Conservation (phyloP, 1,140 invertebrate species). For the Drosophila littoralis region DNA sequence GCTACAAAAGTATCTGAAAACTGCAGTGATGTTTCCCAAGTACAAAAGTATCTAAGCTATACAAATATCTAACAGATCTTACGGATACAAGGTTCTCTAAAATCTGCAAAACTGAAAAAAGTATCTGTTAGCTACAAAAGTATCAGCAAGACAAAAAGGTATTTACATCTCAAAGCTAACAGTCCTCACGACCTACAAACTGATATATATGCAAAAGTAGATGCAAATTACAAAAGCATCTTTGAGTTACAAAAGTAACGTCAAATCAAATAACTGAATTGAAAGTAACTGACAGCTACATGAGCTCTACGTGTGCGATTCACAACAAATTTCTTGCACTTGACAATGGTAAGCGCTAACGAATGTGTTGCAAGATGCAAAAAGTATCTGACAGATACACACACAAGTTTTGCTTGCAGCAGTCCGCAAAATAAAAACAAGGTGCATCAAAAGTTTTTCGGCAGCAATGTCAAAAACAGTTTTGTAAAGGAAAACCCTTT, state of each 20-base stretch:
- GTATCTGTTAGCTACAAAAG: not conserved
- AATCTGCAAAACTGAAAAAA: not conserved
- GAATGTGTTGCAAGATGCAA: conserved; percentile 8
- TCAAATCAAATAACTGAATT: not conserved
- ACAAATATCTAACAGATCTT: not conserved
- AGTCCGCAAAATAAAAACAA: not conserved
- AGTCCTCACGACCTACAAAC: not conserved
- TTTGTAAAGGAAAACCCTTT: no score
- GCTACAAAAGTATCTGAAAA: not conserved
- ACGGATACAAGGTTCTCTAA: not conserved
- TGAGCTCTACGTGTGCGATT: not conserved
- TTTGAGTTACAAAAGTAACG: conserved; percentile 9
- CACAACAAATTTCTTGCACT: conserved; percentile 13
- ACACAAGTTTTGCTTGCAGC: conserved; percentile 5
- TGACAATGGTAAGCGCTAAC: conserved; percentile 6
- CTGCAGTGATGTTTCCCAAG: no score
- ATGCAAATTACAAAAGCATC: not conserved
- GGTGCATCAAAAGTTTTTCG: not conserved
- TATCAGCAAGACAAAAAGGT: not conserved
- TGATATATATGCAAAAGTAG: not conserved
- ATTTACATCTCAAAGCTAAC: not conserved
- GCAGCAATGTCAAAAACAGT: not conserved
- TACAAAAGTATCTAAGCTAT: conserved; percentile 22
- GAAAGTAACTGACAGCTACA: conserved; percentile 3
- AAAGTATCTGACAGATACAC: conserved; percentile 20